These are phyloP conservation scores for Eubucco bourcierii DNA, from an alignment of 2,113 vertebrate genomes.

Conservation along the genomic window DNA sequence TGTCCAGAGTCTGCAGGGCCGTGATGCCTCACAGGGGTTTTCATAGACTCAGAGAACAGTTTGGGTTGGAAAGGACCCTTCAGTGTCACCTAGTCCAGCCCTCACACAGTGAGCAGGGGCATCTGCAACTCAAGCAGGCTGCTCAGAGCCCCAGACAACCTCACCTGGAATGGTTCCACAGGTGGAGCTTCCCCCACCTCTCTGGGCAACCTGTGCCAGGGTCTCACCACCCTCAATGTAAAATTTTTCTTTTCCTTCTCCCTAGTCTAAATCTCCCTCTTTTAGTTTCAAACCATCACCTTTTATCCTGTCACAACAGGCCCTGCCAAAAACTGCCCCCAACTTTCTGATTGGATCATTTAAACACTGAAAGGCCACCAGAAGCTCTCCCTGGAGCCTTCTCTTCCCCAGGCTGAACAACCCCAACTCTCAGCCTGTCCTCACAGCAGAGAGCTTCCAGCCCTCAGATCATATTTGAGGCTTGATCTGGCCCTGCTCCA, in stretches of 20 bases:
- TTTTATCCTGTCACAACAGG: no score
- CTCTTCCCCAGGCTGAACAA: not conserved
- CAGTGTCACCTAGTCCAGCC: fast-evolving
- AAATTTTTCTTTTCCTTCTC: no score
- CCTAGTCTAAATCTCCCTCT: no score
- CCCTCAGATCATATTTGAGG: fast-evolving
- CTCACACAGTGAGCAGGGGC: not conserved
- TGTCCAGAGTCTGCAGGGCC: not conserved
- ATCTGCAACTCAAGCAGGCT: fast-evolving
- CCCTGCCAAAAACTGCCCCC: no score
- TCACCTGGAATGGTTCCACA: no score
- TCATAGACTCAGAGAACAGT: fast-evolving
- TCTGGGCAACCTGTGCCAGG: no score
- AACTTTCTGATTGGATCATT: not conserved
- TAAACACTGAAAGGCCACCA: fast-evolving
- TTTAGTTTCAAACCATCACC: no score
- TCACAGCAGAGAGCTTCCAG: not conserved
- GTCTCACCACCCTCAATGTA: no score
- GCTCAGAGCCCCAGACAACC: not conserved
- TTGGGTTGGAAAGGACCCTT: not conserved
- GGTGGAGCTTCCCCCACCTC: no score
- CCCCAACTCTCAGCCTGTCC: not conserved
- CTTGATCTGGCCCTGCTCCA: not conserved
- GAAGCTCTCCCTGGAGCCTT: not conserved
- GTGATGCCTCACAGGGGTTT: fast-evolving